Evolutionary conservation across 2,113 vertebrate genomes (phyloP).

Genomic region (Pyrgilauda ruficollis): DNA sequence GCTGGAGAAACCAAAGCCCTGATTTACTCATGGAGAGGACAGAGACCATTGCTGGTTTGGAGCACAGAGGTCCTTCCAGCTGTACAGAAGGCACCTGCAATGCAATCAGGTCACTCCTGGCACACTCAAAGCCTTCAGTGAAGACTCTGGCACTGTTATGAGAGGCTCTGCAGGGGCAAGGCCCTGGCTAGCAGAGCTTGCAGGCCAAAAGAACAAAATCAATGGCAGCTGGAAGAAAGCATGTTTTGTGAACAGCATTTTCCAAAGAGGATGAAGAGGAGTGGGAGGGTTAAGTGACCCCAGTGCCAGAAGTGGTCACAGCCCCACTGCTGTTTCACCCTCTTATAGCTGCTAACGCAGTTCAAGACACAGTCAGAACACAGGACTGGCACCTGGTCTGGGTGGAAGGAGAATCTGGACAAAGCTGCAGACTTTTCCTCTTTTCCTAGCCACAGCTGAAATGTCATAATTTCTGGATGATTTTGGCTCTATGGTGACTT

Average conservation of each 20-base stretch:
- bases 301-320: background rate
- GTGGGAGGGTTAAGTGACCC: background rate
- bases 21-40: background rate
- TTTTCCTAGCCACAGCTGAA: background rate
- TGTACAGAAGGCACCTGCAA: background rate
- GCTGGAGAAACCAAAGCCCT: background rate
- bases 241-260: background rate
- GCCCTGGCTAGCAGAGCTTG: background rate
- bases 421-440: background rate
- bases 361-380: background rate
- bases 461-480: background rate
- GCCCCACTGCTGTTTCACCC: background rate
- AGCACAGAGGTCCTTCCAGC: background rate
- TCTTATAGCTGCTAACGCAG: background rate
- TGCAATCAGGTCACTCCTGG: background rate
- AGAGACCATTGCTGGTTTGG: background rate
- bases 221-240: background rate
- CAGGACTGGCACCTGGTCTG: background rate
- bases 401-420: background rate
- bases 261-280: background rate
- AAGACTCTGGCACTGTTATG: fast-evolving
- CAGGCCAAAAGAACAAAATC: background rate
- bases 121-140: background rate
- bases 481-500: background rate
- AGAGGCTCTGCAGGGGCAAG: background rate